Percentiles rank a stretch among this genome's conserved stretches.
phyloP scores from a whole-genome alignment of 2,797 vertebrate genomes.

The Forpus xanthops region DNA sequence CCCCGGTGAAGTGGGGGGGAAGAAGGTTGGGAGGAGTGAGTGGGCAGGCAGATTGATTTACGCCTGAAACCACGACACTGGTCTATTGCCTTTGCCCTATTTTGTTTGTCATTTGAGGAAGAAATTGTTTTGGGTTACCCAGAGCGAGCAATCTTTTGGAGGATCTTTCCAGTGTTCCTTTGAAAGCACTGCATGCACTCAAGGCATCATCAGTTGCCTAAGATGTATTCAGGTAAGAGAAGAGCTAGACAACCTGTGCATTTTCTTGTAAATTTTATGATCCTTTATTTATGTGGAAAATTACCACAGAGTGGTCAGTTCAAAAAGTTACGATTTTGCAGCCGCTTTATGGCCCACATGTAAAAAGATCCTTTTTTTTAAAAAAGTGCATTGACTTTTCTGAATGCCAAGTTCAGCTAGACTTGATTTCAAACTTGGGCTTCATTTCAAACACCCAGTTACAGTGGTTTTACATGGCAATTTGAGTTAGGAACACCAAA shows the following conservation, averaged over 20 bases:
- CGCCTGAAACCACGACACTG: no score
- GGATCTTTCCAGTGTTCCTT: background rate
- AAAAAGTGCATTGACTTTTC: background rate
- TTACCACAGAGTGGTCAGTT: background rate
- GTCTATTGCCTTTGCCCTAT: background rate
- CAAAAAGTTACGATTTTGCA: background rate
- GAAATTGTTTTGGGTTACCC: background rate
- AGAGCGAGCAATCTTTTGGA: background rate
- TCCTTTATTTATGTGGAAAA: background rate
- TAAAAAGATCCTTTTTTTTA: background rate
- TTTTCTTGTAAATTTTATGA: background rate
- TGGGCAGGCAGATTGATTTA: no score
- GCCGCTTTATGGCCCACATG: background rate
- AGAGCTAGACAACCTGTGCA: background rate
- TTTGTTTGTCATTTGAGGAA: background rate
- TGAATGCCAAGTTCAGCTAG: background rate
- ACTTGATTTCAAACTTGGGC: background rate
- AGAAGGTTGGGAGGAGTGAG: no score
- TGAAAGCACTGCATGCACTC: background rate
- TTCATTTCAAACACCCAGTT: background rate
- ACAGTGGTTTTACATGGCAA: background rate
- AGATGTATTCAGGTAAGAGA: background rate
- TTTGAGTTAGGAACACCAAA: background rate
- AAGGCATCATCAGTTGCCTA: background rate
- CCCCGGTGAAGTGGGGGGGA: no score